Conservation (phyloP, 2,888 invertebrate species). For the Rambutsinella grinnellia region DNA sequence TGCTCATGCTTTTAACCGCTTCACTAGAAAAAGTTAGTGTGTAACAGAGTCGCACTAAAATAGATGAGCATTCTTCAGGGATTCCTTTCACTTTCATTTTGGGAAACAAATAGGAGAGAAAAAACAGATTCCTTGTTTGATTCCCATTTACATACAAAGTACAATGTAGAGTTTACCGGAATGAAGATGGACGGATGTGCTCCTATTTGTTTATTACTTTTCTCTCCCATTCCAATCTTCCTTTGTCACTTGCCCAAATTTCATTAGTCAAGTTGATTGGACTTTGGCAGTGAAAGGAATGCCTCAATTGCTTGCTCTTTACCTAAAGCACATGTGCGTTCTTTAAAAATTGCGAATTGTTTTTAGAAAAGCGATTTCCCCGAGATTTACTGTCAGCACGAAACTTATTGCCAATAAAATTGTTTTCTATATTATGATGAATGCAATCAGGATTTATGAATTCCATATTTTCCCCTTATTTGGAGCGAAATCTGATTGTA, state of each 20-base stretch:
- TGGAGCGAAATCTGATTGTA: too few species aligned
- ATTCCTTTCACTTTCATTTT: slow-evolving; percentile 50
- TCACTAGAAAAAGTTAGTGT: slow-evolving; percentile 1
- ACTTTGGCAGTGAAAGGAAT: too few species aligned
- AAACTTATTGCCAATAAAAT: too few species aligned
- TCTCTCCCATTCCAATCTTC: background rate
- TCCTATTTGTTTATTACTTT: background rate
- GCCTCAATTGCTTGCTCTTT: too few species aligned
- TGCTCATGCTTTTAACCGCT: background rate
- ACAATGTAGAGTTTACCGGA: background rate
- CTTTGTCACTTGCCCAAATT: background rate
- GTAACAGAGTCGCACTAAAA: slow-evolving; percentile 5
- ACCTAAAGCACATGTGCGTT: too few species aligned
- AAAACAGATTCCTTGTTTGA: background rate
- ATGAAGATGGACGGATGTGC: background rate
- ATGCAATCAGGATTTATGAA: too few species aligned
- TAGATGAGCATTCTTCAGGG: slow-evolving; percentile 48
- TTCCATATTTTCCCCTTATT: too few species aligned
- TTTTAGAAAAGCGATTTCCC: too few species aligned
- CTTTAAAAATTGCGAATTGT: too few species aligned
- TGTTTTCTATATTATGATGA: too few species aligned
- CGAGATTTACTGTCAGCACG: too few species aligned
- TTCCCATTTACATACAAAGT: background rate
- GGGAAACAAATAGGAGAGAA: slow-evolving; percentile 18
- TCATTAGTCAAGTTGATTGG: background rate